phyloP scores from a whole-genome alignment of 2,797 vertebrate genomes.

The Myoxocephalus aenaeus region DNA sequence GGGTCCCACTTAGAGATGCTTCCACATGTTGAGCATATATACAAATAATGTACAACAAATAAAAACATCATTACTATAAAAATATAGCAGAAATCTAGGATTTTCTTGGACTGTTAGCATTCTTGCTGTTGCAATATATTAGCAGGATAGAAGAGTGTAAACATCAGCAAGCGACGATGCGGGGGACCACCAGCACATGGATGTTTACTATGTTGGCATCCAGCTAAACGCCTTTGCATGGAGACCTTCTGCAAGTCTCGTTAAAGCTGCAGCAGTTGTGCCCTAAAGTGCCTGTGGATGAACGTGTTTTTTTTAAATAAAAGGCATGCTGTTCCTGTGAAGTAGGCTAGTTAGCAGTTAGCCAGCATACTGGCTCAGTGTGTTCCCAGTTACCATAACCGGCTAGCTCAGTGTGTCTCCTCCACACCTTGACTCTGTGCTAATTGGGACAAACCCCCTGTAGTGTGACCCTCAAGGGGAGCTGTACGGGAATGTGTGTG shows the following conservation, averaged over 20 bases:
- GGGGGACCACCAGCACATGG: not conserved
- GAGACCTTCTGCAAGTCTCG: constrained; percentile 49
- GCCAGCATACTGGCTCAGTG: constrained; percentile 63
- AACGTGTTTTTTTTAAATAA: constrained; percentile 56
- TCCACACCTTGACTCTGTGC: constrained; percentile 71
- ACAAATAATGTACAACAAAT: not conserved
- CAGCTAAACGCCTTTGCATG: constrained; percentile 30
- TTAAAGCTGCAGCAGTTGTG: constrained; percentile 47
- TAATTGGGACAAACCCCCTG: constrained; percentile 77
- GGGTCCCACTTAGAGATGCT: not conserved
- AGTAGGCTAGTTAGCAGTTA: constrained; percentile 75
- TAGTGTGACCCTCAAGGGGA: constrained; percentile 66
- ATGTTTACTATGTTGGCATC: constrained; percentile 24
- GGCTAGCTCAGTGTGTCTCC: constrained; percentile 67
- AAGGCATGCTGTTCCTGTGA: constrained; percentile 69
- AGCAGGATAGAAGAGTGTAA: constrained; percentile 1
- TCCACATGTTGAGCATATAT: not conserved
- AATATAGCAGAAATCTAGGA: not conserved
- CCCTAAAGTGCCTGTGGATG: constrained; percentile 53
- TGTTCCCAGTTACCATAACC: constrained; percentile 74
- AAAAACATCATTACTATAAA: not conserved
- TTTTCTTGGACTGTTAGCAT: not conserved
- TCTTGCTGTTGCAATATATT: not conserved
- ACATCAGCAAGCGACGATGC: constrained; percentile 1
- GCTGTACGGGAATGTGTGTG: constrained; percentile 25